Base-by-base conservation (phyloP, 2,888 invertebrate genomes). In the Sialis lutaria region DNA sequence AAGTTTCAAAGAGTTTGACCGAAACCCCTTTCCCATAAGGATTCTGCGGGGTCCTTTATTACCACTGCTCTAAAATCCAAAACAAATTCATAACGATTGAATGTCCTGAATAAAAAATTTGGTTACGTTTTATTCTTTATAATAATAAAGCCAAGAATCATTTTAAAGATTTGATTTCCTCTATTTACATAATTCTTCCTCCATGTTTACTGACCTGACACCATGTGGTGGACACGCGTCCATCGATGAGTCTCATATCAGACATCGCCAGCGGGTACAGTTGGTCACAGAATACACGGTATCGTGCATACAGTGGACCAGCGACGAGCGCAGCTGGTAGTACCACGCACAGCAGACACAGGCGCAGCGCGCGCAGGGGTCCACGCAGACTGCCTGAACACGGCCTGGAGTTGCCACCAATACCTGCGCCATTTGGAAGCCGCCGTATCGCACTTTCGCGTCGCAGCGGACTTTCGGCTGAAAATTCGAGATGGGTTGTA, bases 141-240 rank as follows among this genome's bases (percentile, higher is more conserved):
- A 22, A 22, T 22, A 22, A 4, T 22, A 4, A 22, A 22, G 22
- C 22, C 22, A 22, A 22, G 22, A 22, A 22, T 22, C 22, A 37
- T 22, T 30, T 22, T n/a, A 46, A 6, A n/a, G n/a, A 7, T 5
- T 8, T 8, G 35, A 8, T 39, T 40, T 10, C 40, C 7, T 40
- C 7, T 40, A 40, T 40, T 10, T 40, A 40, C 12, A 43, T 9
- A 44, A 31, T 9, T 3, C 31, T 31, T n/a, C n/a, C 48, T 34
- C 12, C 22, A 47, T 46, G 33, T 46, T 32, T 37, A 55, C 60
- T 64, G 64, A 83, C 83, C 74, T 84, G 82, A 58, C 85, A 85
- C 85, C 85, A 85, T 12, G 77, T 79, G 1, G 84, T 81, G 1
- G 84, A 84, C 52, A 84, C 75, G 64, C 72, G 76, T 56, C 74